Base-by-base conservation (phyloP, 2,888 invertebrate genomes). In the Listrodromus nycthemerus region DNA sequence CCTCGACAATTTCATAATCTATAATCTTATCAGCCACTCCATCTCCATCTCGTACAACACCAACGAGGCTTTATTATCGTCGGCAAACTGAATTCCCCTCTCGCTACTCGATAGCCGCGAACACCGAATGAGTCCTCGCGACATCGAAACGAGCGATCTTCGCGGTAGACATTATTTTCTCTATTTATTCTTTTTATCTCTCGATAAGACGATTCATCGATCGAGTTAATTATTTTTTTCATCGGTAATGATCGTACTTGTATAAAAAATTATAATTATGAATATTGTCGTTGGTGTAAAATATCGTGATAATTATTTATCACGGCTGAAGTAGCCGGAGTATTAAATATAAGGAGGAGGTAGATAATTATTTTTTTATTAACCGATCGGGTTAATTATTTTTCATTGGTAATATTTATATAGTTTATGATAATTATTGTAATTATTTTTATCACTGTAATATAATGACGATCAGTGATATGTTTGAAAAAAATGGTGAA, bases 1-100 rank as follows among this genome's bases (percentile, higher is more conserved):
- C 82, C 85, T 80, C 85, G 78, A 75, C 81, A 81, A 84, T 84
- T 81, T 82, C 77, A 79, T 84, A 82, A 84, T 81, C 81, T 84
- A 41, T 79, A 82, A 84, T 84, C 84, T 84, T 84, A 84, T 84
- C 84, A 50, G 50, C 78, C 74, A 75, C 77, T 75, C 63, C 65
- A 52, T 24, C 27, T 16, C 55, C 6, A 3, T 13, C 16, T 63
- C 27, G 33, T 33, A 37, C 13, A 5, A 65, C 37, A 65, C 71
- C 16, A 27, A 6, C 61, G 61, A 65, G 41, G 48, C 27, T 30
- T 13, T 58, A 50, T 65, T 19, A 75, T 82, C 45, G 13, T 77
- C 52, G 13, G 37, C n/a, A 1, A 71, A 71, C 30, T 41, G 24
- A 82, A 78, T 73, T 30, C 21, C 73, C 50, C 82, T 63, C 78